Conservation (phyloP, 1,140 invertebrate species). For the Listronotus oregonensis region DNA sequence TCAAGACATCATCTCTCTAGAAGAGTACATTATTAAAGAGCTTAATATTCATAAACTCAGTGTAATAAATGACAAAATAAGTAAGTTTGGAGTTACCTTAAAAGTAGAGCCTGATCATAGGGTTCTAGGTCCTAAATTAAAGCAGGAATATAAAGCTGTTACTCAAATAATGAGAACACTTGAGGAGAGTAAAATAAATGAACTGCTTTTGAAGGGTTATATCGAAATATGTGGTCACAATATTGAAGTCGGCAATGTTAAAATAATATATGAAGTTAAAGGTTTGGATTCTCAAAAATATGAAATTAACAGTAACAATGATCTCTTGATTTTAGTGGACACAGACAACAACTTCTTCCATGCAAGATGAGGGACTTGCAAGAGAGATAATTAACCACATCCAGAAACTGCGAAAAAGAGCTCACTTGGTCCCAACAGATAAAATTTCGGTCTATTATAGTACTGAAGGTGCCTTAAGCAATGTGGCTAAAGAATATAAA, state of each 20-base stretch:
- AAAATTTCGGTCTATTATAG: conserved; percentile 85
- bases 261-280: conserved; percentile 78
- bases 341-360: conserved; percentile 81
- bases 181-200: conserved; percentile 79
- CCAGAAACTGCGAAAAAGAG: conserved; percentile 97
- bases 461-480: conserved; percentile 64
- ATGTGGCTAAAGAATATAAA: conserved; percentile 70
- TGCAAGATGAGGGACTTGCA: conserved; percentile 90
- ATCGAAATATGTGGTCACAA: conserved; percentile 76
- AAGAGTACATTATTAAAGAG: conserved; percentile 91
- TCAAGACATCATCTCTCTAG: conserved; percentile 78
- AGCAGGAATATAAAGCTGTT: conserved; percentile 88
- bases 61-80: conserved; percentile 83
- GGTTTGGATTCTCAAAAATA: conserved; percentile 69
- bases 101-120: conserved; percentile 92
- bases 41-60: conserved; percentile 91
- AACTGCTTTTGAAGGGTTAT: conserved; percentile 73
- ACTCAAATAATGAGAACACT: conserved; percentile 81
- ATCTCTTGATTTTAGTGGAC: conserved; percentile 80
- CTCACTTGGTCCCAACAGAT: conserved; percentile 90
- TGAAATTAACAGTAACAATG: conserved; percentile 88
- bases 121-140: conserved; percentile 82
- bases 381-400: conserved; percentile 96
- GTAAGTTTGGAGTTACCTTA: conserved; percentile 89
- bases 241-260: conserved; percentile 81